Percentiles rank a stretch among this genome's conserved stretches.
Evolutionary conservation across 2,113 vertebrate genomes (phyloP).

Genomic region (Abramis brama): DNA sequence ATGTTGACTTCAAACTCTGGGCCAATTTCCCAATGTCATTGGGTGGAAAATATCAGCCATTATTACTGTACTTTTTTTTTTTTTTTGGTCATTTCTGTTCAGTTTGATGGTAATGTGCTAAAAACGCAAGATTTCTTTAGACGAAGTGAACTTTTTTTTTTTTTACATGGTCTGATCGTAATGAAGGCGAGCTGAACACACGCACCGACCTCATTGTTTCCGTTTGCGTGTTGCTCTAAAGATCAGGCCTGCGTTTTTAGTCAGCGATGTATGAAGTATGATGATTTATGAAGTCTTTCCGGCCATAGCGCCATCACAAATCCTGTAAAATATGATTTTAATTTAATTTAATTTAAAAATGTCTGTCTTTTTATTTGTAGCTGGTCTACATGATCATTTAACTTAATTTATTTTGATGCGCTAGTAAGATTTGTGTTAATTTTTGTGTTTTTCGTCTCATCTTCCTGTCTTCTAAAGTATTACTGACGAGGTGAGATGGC

Average conservation of each 20-base stretch:
- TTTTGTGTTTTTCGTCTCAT: conserved; percentile 63
- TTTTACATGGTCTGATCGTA: neutral
- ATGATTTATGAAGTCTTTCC: conserved; percentile 83
- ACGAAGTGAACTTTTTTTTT: no score
- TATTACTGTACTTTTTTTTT: neutral
- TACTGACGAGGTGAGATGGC: conserved; percentile 11
- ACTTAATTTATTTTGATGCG: conserved; percentile 92
- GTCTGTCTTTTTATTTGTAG: conserved; percentile 82
- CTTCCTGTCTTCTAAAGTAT: conserved; percentile 32
- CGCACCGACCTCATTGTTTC: conserved; percentile 65
- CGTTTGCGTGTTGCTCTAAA: conserved; percentile 85
- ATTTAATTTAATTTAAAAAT: conserved; percentile 65
- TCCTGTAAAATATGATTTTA: conserved; percentile 89
- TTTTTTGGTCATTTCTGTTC: neutral
- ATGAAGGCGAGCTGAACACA: conserved; percentile 1
- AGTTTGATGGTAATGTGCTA: neutral
- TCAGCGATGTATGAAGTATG: conserved; percentile 80
- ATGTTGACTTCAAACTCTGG: neutral
- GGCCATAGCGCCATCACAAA: conserved; percentile 83
- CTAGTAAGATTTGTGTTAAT: conserved; percentile 59
- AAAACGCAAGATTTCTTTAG: neutral
- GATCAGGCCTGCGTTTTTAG: conserved; percentile 78
- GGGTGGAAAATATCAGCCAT: conserved; percentile 3
- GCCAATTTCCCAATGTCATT: neutral
- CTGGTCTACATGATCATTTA: conserved; percentile 92